Base-by-base conservation (phyloP, 2,888 invertebrate genomes). In the Argynnis bischoffii region DNA sequence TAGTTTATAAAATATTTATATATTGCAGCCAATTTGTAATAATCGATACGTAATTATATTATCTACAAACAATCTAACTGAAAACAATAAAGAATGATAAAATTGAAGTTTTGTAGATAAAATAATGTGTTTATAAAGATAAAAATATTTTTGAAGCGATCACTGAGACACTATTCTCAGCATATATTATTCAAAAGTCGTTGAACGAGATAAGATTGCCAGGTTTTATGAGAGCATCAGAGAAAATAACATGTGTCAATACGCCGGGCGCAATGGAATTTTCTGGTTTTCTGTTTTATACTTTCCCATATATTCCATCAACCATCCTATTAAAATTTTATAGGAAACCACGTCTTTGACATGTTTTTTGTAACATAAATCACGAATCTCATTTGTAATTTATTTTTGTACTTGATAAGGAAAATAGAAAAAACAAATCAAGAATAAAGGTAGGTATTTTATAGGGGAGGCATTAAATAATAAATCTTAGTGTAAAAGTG, bases 231-330 rank as follows among this genome's bases (percentile, higher is more conserved):
- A 80, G 75, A 80, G 73, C 81, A 85, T 86, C 81, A 79, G 77
- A 78, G 81, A 83, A 83, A 87, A 87, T 87, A 87, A 87, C 86
- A 87, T 82, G 82, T 84, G 85, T 87, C 84, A 86, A 86, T 88
- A 84, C 80, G 82, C 79, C 77, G 75, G 79, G 75, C 77, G 74
- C 76, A 77, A 81, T 81, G 82, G 82, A 81, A 81, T 83, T 83
- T 76, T 78, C 80, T 80, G 79, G 80, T 81, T 63, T 69, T 80
- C 78, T 79, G 78, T 81, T 86, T 85, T 85, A 87, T 83, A 79
- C 74, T 77, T 78, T 67, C 71, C 59, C 70, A 64, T 71, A 79
- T 81, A 80, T 80, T 80, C 79, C 77, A 77, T 80, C 80, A 81
- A 76, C 73, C 74, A 77, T 82, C 79, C 78, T 78, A 85, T 87